Evolutionary conservation across 53 echinoderm and acorn worm species (phyloP), one percentile per base, ranked within the genome.

Genomic region (Paracentrotus lividus): DNA sequence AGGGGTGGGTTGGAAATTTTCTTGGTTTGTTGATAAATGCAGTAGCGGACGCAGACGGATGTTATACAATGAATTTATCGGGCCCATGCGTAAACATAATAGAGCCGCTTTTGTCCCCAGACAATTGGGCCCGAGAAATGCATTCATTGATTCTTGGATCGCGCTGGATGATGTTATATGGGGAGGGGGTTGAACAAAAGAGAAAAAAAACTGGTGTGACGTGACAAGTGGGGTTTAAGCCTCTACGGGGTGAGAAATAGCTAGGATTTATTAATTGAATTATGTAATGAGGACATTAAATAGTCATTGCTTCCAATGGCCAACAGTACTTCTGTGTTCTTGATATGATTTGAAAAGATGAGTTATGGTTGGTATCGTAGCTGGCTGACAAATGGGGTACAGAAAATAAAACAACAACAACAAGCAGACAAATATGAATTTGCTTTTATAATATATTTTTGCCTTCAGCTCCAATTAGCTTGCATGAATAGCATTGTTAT

Each of bases 201-300:
- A 60, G 8, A 3, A 60, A 60, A 55, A 4, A 57, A 57, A 57
- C 16, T 15, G 57, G 21, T 0, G 57, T 10, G 61, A 27, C 26
- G 26, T 27, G 61, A n/a, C n/a, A n/a, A 61, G 61, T 61, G 5
- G 86, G 56, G 55, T 86, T 86, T 33, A 86, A 55, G 45, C 54
- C 55, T 52, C 86, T 86, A 5, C 24, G 1, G 49, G 32, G 54
- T 86, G 88, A 61, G 64, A 88, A 64, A 43, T 26, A 88, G 64
- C 64, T 15, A n/a, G 61, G 43, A 23, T 64, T 42, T 88, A 24
- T 56, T 88, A n/a, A 88, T 88, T 88, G 88, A 88, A n/a, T 88
- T 88, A 88, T 88, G 59, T 61, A 88, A 88, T 61, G 88, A 55
- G 40, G 61, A 61, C 88, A 23, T n/a, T n/a, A 61, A 88, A 64